Conservation (phyloP, 2,888 invertebrate genomes). For the Ectropis crepuscularia region DNA sequence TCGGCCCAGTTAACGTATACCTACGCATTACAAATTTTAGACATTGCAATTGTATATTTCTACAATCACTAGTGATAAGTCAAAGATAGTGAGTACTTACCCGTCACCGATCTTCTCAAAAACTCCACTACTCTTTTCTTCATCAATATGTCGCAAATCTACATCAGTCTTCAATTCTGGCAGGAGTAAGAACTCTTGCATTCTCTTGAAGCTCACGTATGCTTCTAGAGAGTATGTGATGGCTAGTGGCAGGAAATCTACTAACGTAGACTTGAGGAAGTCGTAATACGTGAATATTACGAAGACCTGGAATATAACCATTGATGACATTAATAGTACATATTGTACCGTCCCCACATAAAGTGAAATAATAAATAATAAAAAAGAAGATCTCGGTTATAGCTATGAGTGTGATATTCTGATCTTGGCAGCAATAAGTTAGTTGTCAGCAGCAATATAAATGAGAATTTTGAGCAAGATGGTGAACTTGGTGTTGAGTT, state of each 20-base stretch:
- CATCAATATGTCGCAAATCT: constrained; percentile 65
- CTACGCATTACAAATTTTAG: no score
- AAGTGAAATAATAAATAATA: no score
- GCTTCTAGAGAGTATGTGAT: constrained; percentile 91
- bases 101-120: constrained; percentile 79
- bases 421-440: no score
- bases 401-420: no score
- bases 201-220: constrained; percentile 88
- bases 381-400: no score
- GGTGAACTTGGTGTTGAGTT: no score
- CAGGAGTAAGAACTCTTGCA: constrained; percentile 86
- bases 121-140: constrained; percentile 61
- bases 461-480: no score
- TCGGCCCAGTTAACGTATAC: no score
- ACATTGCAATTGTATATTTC: no score
- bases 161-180: constrained; percentile 67
- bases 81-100: constrained; percentile 58
- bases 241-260: constrained; percentile 91
- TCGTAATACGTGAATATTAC: constrained; percentile 93
- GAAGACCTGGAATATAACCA: constrained; percentile 76
- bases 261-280: constrained; percentile 90
- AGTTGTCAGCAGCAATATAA: no score
- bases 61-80: no score
- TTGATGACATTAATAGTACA: background rate
- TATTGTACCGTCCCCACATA: no score